Evolutionary conservation across 2,888 invertebrate species (phyloP).

Genomic region (Pheosia tremula): DNA sequence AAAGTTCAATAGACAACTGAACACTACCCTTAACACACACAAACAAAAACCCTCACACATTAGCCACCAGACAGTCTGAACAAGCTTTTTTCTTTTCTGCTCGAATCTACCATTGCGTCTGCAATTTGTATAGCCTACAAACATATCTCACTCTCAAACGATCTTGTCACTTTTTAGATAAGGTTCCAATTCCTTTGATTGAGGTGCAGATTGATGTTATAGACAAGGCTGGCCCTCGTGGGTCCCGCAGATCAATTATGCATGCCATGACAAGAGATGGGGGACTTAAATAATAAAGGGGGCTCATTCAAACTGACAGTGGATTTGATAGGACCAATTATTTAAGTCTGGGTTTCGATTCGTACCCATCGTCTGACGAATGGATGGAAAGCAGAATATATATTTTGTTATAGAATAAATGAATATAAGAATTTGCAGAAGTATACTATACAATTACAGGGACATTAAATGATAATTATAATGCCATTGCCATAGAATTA

Average conservation of each 20-base stretch:
- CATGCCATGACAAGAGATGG: slow-evolving; percentile 55
- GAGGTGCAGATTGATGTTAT: slow-evolving; percentile 14
- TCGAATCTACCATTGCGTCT: slow-evolving; percentile 46
- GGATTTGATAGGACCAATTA: slow-evolving; percentile 48
- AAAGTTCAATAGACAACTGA: slow-evolving; percentile 32
- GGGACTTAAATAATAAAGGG: slow-evolving; percentile 57
- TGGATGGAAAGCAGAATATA: neutral
- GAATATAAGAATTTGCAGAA: neutral
- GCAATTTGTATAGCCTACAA: slow-evolving; percentile 42
- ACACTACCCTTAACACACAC: slow-evolving; percentile 12
- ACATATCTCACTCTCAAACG: slow-evolving; percentile 2
- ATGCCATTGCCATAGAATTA: no score
- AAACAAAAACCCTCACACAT: slow-evolving; percentile 26
- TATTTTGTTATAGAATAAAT: neutral
- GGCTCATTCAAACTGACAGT: slow-evolving; percentile 39
- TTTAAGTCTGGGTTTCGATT: slow-evolving; percentile 27
- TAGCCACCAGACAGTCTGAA: slow-evolving; percentile 37
- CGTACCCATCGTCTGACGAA: neutral
- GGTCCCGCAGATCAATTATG: slow-evolving; percentile 62
- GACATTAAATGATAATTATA: no score
- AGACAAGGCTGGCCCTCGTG: slow-evolving; percentile 45
- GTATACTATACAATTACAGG: no score
- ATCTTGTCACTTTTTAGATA: slow-evolving; percentile 22
- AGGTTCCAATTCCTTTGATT: slow-evolving; percentile 30
- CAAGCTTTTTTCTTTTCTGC: slow-evolving; percentile 40